Evolutionary conservation across 2,888 invertebrate species (phyloP), one percentile per base, ranked within the genome.

Genomic region (Philereme transversata): DNA sequence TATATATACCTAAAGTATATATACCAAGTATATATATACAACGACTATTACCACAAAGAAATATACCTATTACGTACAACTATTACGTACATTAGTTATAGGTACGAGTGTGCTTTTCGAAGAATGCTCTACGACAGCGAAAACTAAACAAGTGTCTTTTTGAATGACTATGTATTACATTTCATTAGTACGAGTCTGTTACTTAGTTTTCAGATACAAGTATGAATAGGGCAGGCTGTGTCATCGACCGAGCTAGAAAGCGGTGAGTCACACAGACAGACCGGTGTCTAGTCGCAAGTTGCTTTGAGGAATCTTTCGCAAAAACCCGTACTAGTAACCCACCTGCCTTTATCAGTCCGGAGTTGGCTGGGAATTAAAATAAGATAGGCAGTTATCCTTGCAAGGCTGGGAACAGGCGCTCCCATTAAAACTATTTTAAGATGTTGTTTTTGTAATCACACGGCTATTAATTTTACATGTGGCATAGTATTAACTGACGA

Each of bases 211-310:
- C 22, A 22, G 22, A 22, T 22, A 22, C 22, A 10, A 38, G 45
- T 49, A 55, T 64, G 67, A 60, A 70, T 62, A 63, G 53, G 61
- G 48, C 57, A 51, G 43, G 55, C 41, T 57, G 68, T 60, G 70
- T 71, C 71, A 70, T 67, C 70, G 70, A 70, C 71, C 71, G 68
- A 22, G 59, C 60, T 71, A 71, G 71, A 71, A 70, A 71, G 70
- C 62, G 66, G 66, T 67, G 67, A 67, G 38, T 67, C 67, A 60
- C 58, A 45, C 50, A 22, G 45, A 49, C 53, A 40, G 50, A 43
- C 46, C 44, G 34, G 38, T 43, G 57, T 55, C 64, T 65, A 59
- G 58, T 49, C 9, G 62, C 58, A 43, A 49, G 52, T 36, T 40
- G 22, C 40, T 46, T 35, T 35, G 44, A 50, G 47, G 55, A 62